Base-by-base conservation (phyloP, 1,140 invertebrate genomes). In the Hormaphis cornu region DNA sequence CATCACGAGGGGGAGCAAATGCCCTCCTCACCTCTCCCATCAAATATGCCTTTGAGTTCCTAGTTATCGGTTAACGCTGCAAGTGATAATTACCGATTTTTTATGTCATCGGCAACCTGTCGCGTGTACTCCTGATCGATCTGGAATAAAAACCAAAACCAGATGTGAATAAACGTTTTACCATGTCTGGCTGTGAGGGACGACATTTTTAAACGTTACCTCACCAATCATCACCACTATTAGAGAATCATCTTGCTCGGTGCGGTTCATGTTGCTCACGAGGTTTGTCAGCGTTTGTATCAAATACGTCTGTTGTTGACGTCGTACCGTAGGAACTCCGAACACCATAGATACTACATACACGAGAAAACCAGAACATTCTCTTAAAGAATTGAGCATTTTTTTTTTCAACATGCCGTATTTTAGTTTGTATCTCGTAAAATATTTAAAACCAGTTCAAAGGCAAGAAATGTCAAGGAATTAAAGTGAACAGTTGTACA, bases 221-320 rank as follows among this genome's bases (percentile, higher is more conserved):
- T 97, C 95, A 0, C 91, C 94, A 69, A 97, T 85, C 76, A 93
- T 90, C 24, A 98, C 87, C 28, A 98, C 86, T 63, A 98, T 92
- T 20, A 97, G 77, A 3, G 88, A 86, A 74, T 94, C 89, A 28
- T 87, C 84, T 48, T 83, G 82, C 75, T 97, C 93, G 30, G 83
- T 81, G 16, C 83, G 79, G 58, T 81, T 86, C 86, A 97, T 88
- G 56, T 87, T 87, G 71, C 87, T 84, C 22, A 97, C 80, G 4
- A 98, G 79, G 78, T 93, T 95, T 74, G 89, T 85, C n/a, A 97
- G 77, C 0, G 94, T 96, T 18, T 88, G 82, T 75, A 93, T 80
- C 26, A 98, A 81, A 78, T 98, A 97, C 72, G 84, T 91, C 75
- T 95, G 90, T 71, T 91, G 88, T 71, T 93, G 89, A 52, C 94